A percentile compares a stretch with the other conserved stretches of the same genome.
Evolutionary conservation across 1,140 invertebrate species (phyloP).

Genomic region (Zaprionus ornatus): DNA sequence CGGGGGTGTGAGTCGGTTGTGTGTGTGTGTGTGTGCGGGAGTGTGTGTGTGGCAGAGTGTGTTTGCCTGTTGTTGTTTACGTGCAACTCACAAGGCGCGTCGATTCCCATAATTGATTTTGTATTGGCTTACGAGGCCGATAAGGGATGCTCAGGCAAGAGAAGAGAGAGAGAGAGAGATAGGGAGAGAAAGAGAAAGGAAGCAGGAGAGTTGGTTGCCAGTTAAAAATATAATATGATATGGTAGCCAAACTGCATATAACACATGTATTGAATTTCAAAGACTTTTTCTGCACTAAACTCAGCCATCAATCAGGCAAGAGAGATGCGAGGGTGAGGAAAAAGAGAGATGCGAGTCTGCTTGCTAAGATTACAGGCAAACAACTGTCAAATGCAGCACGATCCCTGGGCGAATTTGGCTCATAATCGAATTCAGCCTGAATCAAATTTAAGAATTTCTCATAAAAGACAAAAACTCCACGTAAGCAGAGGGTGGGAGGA

Average conservation of each 20-base stretch:
- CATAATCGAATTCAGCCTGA: constrained; percentile 70
- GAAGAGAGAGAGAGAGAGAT: no score
- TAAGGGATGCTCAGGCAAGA: constrained; percentile 12
- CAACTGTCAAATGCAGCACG: constrained; percentile 55
- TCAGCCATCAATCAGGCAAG: constrained; percentile 1
- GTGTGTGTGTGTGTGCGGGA: not conserved
- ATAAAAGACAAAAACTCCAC: constrained; percentile 8
- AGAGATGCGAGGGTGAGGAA: no score
- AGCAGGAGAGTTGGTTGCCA: not conserved
- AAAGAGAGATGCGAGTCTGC: not conserved
- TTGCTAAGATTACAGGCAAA: constrained; percentile 47
- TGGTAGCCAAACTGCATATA: constrained; percentile 39
- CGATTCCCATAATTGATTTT: constrained; percentile 83
- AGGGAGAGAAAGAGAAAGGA: no score
- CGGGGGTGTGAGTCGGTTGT: not conserved
- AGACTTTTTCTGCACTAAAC: constrained; percentile 42
- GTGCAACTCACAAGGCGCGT: constrained; percentile 50
- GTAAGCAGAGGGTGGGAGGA: not conserved
- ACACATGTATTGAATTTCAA: constrained; percentile 75
- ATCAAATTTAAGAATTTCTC: constrained; percentile 66
- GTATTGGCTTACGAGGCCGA: constrained; percentile 62
- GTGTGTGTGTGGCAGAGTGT: not conserved
- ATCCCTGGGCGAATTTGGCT: constrained; percentile 22
- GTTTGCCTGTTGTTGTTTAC: constrained; percentile 24
- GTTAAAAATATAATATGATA: constrained; percentile 13